phyloP scores from a whole-genome alignment of 2,888 invertebrate species.

The Onchidella celtica region DNA sequence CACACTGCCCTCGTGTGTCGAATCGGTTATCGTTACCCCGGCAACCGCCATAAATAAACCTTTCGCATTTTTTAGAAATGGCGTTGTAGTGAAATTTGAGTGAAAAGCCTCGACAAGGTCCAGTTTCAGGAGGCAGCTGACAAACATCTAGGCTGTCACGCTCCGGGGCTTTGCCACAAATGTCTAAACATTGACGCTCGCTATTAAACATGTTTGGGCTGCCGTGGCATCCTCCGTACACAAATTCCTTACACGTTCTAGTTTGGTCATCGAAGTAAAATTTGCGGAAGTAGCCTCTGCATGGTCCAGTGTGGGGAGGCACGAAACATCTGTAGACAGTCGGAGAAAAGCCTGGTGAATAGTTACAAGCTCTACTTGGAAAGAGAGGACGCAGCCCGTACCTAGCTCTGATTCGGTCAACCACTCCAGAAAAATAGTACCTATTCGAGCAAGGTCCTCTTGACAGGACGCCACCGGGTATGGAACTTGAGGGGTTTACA shows the following conservation, averaged over 20 bases:
- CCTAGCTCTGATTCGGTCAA: no score
- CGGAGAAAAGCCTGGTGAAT: no score
- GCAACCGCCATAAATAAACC: slow-evolving; percentile 35
- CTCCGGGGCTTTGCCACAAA: no score
- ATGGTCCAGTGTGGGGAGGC: slow-evolving; percentile 1
- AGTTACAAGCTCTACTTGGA: no score
- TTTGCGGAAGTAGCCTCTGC: slow-evolving; percentile 75
- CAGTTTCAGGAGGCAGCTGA: not conserved
- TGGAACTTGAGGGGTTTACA: no score
- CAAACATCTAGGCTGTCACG: not conserved
- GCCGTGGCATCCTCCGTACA: slow-evolving; percentile 87
- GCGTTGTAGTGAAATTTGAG: not conserved
- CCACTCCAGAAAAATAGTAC: no score
- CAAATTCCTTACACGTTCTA: slow-evolving; percentile 88
- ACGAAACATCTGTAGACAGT: no score
- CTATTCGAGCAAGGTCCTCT: no score
- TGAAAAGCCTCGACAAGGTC: not conserved
- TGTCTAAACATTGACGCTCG: no score
- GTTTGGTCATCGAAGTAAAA: slow-evolving; percentile 90
- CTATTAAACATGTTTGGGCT: slow-evolving; percentile 93
- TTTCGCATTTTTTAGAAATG: not conserved
- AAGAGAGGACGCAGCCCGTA: no score
- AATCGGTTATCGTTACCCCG: slow-evolving; percentile 15
- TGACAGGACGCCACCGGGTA: no score
- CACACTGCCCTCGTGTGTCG: not conserved